Conservation (phyloP, 2,888 invertebrate genomes). For the Caenorhabditis sp. region DNA sequence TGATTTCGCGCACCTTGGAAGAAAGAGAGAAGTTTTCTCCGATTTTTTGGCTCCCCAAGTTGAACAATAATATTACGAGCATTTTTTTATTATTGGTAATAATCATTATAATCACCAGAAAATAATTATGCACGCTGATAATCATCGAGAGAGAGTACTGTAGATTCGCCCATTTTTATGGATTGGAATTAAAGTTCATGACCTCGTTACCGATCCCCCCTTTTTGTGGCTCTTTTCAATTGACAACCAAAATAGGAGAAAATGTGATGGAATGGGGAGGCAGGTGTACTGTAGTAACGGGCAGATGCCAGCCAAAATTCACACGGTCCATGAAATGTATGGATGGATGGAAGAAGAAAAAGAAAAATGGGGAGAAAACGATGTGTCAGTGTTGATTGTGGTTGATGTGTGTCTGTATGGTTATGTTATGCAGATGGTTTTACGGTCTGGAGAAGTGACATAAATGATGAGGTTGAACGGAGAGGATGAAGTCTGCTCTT, state of each 20-base stretch:
- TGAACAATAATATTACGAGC: neutral
- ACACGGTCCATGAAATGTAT: neutral
- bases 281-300: conserved; percentile 1
- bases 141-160: neutral
- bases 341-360: neutral
- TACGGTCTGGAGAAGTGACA: neutral
- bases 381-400: neutral
- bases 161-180: neutral
- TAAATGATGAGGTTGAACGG: neutral
- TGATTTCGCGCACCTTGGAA: neutral
- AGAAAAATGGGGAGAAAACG: neutral
- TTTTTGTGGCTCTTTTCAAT: neutral
- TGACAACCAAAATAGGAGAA: neutral
- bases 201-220: neutral
- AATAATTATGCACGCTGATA: neutral
- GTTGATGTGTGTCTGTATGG: no score
- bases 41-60: neutral
- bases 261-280: neutral
- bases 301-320: neutral
- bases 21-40: no score
- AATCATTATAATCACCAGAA: no score
- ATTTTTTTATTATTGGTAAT: neutral
- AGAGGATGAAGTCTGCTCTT: no score
- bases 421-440: conserved; percentile 1
- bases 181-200: no score